Percentiles rank a stretch among this genome's conserved stretches.
Evolutionary conservation across 2,113 vertebrate species (phyloP).

Genomic region (Semicossyphus pulcher): DNA sequence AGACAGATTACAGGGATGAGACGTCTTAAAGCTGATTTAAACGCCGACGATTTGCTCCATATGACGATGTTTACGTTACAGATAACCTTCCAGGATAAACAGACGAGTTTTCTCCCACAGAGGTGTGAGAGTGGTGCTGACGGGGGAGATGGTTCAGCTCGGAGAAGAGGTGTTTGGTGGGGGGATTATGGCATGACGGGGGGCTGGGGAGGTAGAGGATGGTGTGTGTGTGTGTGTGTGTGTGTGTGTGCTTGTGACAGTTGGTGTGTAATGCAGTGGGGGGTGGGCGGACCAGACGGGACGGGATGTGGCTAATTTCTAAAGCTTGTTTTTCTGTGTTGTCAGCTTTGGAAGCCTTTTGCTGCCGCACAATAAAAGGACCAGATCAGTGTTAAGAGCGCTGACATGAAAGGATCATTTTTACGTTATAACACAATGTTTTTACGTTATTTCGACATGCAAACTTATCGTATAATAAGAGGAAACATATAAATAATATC

Average conservation of each 20-base stretch:
- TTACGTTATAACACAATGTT: too few species aligned
- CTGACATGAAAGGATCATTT: too few species aligned
- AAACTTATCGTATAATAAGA: too few species aligned
- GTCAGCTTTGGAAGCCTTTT: conserved; percentile 11
- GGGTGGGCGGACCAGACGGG: conserved; percentile 37
- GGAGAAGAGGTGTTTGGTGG: conserved; percentile 20
- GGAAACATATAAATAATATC: too few species aligned
- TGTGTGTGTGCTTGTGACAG: conserved; percentile 53
- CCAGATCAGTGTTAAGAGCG: too few species aligned
- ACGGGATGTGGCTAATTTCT: conserved; percentile 42
- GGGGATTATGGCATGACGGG: conserved; percentile 46
- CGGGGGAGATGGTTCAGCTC: conserved; percentile 15
- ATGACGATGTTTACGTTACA: conserved; percentile 75
- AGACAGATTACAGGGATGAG: conserved; percentile 41
- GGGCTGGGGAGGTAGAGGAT: conserved; percentile 33
- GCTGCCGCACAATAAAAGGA: too few species aligned
- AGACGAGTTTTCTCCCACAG: conserved; percentile 42
- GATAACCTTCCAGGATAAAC: conserved; percentile 80
- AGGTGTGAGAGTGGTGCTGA: conserved; percentile 57
- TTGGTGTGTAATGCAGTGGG: conserved; percentile 49
- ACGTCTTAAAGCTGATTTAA: conserved; percentile 30
- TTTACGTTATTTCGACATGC: too few species aligned
- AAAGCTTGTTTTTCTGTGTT: conserved; percentile 45
- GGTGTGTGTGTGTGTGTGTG: too few species aligned
- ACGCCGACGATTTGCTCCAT: conserved; percentile 34